Evolutionary conservation across 37 sponge, comb jelly and placozoan species (phyloP).

Genomic region (Oscarella lobularis): DNA sequence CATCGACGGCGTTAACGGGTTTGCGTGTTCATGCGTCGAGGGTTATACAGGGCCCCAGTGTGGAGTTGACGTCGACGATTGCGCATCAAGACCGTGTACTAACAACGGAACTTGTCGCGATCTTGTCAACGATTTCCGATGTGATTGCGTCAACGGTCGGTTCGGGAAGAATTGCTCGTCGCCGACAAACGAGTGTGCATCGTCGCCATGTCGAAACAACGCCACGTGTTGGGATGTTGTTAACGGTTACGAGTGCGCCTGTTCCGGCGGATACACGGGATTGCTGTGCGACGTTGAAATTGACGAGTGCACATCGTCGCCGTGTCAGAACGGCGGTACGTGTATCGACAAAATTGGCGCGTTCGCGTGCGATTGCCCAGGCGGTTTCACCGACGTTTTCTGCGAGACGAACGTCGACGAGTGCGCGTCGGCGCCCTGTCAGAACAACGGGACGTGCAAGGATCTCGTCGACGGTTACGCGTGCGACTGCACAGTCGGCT

Average conservation of each 20-base stretch:
- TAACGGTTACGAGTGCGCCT: constrained; percentile 3
- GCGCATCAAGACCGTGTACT: constrained; percentile 8
- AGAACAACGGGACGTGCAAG: neutral
- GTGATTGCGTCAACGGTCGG: neutral
- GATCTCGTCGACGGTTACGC: neutral
- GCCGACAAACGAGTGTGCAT: neutral
- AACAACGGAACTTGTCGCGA: constrained; percentile 11
- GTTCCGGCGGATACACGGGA: neutral
- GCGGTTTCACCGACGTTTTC: neutral
- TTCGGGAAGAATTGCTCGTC: neutral
- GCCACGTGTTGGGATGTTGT: constrained; percentile 7
- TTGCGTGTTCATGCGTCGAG: neutral
- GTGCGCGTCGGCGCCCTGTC: neutral
- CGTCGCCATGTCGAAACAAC: constrained; percentile 10
- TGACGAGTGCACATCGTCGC: neutral
- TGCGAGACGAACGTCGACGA: neutral
- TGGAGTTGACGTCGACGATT: neutral
- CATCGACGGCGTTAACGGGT: neutral
- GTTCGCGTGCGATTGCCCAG: neutral
- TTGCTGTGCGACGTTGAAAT: neutral
- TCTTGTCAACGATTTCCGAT: neutral
- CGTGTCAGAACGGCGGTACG: neutral
- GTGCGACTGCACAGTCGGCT: neutral
- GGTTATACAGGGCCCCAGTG: neutral
- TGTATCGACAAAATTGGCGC: neutral